A percentile compares a stretch with the other conserved stretches of the same genome.
Conservation (phyloP, 2,113 vertebrate genomes). For the Passer montanus region DNA sequence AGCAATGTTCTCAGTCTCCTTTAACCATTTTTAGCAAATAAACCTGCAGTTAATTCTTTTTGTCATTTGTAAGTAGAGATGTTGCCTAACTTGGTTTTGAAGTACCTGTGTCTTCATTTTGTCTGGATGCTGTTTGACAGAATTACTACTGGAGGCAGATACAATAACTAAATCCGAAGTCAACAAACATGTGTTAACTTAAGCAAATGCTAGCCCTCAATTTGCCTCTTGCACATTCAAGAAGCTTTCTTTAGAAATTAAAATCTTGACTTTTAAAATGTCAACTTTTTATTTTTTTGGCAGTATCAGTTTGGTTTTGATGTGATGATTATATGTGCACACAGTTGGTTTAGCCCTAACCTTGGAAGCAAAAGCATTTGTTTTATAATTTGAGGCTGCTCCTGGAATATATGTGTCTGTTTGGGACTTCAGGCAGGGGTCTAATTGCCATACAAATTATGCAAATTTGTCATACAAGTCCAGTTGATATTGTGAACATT, state of each 20-base stretch:
- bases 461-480: background rate
- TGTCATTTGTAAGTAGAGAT: background rate
- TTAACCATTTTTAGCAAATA: background rate
- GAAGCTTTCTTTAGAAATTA: background rate
- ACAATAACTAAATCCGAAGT: background rate
- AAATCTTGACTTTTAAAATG: background rate
- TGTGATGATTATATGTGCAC: background rate
- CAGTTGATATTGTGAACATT: background rate
- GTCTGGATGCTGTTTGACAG: background rate
- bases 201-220: background rate
- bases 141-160: background rate
- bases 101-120: background rate
- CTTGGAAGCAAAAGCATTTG: background rate
- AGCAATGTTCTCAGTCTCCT: background rate
- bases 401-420: background rate
- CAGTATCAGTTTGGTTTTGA: background rate
- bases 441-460: too few species aligned
- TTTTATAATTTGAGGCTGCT: background rate
- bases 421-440: background rate
- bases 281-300: background rate
- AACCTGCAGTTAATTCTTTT: background rate
- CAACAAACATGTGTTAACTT: background rate
- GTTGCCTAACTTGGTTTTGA: background rate
- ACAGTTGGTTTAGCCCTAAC: background rate
- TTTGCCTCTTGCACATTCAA: background rate